Conservation (phyloP, 2,797 vertebrate species). For the Knipowitschia caucasica region DNA sequence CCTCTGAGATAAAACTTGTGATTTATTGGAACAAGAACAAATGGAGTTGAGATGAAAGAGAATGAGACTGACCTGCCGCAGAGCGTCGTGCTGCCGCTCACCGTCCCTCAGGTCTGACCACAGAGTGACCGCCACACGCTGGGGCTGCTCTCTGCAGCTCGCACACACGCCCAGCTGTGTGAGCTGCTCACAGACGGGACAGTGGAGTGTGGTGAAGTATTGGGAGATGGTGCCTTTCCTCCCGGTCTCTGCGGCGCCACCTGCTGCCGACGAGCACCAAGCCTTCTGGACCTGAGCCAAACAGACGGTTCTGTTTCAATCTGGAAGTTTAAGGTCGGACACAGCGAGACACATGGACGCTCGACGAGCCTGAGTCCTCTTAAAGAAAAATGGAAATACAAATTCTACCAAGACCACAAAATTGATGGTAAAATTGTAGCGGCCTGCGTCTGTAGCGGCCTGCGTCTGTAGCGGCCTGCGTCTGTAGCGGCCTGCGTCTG, state of each 20-base stretch:
- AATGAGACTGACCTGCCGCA: conserved; percentile 90
- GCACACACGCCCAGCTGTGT: conserved; percentile 92
- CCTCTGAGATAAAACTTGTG: too few relatives aligned
- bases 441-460: too few relatives aligned
- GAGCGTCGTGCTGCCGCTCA: conserved; percentile 88
- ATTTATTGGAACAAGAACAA: too few relatives aligned
- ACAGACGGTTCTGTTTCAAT: background rate
- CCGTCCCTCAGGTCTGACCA: conserved; percentile 86
- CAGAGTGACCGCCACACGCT: conserved; percentile 87
- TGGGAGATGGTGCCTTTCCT: conserved; percentile 95
- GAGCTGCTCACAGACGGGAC: conserved; percentile 93
- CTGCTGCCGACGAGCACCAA: conserved; percentile 62
- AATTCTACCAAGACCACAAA: too few relatives aligned
- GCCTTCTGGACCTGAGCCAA: conserved; percentile 85
- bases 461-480: too few relatives aligned
- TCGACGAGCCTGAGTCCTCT: too few relatives aligned
- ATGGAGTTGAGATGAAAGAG: too few relatives aligned
- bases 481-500: too few relatives aligned
- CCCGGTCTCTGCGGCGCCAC: conserved; percentile 68
- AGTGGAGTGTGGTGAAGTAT: conserved; percentile 95
- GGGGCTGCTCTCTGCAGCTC: conserved; percentile 86
- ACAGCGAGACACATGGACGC: too few relatives aligned
- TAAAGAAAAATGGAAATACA: too few relatives aligned
- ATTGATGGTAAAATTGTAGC: too few relatives aligned
- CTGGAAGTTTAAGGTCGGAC: too few relatives aligned